Conservation (phyloP, 92 coral and sea anemone species). For the Umimayanthus chanpuru region DNA sequence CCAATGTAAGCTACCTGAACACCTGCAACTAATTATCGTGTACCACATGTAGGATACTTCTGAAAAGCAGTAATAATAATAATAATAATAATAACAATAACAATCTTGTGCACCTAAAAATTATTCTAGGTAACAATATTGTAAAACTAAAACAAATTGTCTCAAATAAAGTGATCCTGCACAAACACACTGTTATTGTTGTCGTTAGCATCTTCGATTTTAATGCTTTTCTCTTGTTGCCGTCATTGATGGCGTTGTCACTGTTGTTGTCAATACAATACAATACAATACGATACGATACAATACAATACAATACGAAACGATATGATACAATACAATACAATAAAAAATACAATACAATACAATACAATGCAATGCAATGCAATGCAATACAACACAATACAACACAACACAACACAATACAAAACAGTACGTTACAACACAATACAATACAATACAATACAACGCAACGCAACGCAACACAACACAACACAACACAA, state of each 20-base stretch:
- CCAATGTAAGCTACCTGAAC: slow-evolving; percentile 15
- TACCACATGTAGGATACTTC: neutral
- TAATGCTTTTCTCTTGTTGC: too few species aligned
- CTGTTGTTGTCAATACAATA: neutral
- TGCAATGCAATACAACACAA: neutral
- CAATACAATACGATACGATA: neutral
- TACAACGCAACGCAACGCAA: neutral
- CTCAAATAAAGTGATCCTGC: too few species aligned
- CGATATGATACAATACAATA: neutral
- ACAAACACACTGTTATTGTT: too few species aligned
- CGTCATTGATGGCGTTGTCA: too few species aligned
- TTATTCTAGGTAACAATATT: too few species aligned
- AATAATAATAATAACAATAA: neutral
- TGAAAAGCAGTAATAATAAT: neutral
- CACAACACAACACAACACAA: neutral
- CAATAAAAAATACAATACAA: too few species aligned
- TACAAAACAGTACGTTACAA: neutral
- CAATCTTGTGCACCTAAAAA: too few species aligned
- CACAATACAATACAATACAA: neutral
- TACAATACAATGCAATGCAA: neutral
- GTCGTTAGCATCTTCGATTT: too few species aligned
- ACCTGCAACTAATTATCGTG: neutral
- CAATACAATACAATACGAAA: neutral
- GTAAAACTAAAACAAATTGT: too few species aligned
- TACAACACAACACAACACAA: neutral